These are phyloP conservation scores for Calephelis perditalis DNA, from an alignment of 2,888 invertebrate genomes.

Conservation along the genomic window DNA sequence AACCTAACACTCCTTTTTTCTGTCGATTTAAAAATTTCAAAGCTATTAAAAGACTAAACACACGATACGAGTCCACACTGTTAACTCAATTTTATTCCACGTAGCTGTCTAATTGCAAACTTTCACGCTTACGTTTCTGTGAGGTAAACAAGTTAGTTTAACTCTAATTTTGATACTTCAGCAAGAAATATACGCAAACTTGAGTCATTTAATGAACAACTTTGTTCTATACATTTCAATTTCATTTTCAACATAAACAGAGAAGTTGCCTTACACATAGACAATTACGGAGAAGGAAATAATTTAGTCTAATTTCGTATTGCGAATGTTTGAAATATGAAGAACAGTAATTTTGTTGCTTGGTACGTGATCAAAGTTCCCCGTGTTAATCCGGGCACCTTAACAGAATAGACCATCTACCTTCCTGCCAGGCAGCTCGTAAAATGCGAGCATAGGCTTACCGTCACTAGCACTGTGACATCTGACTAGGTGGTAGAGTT, in stretches of 20 bases:
- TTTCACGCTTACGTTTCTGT: constrained; percentile 60
- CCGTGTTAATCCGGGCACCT: too few species aligned
- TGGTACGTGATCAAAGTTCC: too few species aligned
- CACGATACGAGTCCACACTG: background rate
- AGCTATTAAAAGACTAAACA: constrained; percentile 30
- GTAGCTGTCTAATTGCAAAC: constrained; percentile 54
- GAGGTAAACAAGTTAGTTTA: constrained; percentile 68
- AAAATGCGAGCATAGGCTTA: too few species aligned
- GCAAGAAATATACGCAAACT: constrained; percentile 58
- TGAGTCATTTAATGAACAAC: constrained; percentile 58
- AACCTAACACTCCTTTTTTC: too few species aligned
- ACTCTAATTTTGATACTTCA: constrained; percentile 66
- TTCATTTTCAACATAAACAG: constrained; percentile 45
- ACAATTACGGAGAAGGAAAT: constrained; percentile 25
- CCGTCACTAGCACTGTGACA: too few species aligned
- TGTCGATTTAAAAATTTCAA: too few species aligned
- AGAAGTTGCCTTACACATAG: constrained; percentile 33
- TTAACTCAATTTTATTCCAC: constrained; percentile 46
- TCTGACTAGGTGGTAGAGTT: too few species aligned
- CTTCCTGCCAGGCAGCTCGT: too few species aligned
- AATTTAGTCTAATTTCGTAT: constrained; percentile 19
- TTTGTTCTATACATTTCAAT: constrained; percentile 63
- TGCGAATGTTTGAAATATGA: constrained; percentile 12
- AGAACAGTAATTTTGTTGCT: background rate
- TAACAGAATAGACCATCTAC: too few species aligned